Base-by-base conservation (phyloP, 2,113 vertebrate species). In the Dromaius novaehollandiae region DNA sequence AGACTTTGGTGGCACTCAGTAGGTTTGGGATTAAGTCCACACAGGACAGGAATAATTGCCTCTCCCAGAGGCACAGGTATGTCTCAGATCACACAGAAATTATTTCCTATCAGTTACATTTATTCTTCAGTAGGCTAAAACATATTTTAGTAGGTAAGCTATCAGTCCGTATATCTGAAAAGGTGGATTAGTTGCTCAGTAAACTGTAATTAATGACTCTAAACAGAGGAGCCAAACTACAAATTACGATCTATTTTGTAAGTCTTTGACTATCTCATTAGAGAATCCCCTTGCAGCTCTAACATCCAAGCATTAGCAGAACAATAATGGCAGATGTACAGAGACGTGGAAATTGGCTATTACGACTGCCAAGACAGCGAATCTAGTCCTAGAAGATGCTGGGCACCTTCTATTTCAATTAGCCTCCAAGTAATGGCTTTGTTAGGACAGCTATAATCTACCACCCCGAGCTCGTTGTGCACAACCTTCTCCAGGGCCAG, bases 131-230 rank as follows among this genome's bases (percentile, higher is more conserved):
- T 56, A 83, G 65, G 32, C 61, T 91, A 93, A 91, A 76, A 81
- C 2, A 0, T 38, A 61, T 94, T 95, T 94, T 95, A 96, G 89
- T 94, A 91, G 91, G 91, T 91, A 56, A 97, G 86, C 82, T 78
- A 78, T 36, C 76, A 90, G 79, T 42, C 69, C 79, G 30, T 77
- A 19, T 65, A 90, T 93, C 79, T 76, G 89, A 93, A 95, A 96
- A 95, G 82, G 91, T 95, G 79, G 85, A 93, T 96, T 97, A 96
- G 96, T 94, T 93, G 86, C 79, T 91, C 91, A 95, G 88, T 66
- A 96, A 91, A 78, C 76, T 90, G 82, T 90, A 91, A 95, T 95
- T 83, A 96, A 91, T 51, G n/a, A 71, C 79, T 91, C 87, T 78
- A 86, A 94, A 84, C 56, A 91, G 79, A 90, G 61, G 32, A 96